phyloP scores from a whole-genome alignment of 2,113 vertebrate species.

The Gadus macrocephalus region DNA sequence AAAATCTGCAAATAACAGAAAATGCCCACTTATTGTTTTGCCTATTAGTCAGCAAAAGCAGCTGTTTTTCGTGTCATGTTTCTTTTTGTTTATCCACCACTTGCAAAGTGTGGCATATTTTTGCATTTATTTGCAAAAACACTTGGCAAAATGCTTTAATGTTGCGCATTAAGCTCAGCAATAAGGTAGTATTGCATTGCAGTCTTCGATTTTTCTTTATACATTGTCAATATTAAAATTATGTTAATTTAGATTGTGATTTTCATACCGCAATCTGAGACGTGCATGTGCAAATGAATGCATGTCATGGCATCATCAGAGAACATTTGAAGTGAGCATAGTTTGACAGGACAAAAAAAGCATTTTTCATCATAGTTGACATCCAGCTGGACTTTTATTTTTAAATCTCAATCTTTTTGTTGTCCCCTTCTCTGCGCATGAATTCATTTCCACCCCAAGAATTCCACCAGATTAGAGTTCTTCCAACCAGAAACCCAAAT shows the following conservation, averaged over 20 bases:
- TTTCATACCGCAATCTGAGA: conserved; percentile 34
- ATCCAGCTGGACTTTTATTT: neutral
- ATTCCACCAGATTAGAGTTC: too few species aligned
- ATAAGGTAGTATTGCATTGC: too few species aligned
- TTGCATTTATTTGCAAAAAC: conserved; percentile 24
- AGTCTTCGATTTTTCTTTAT: conserved; percentile 19
- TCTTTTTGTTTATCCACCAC: conserved; percentile 14
- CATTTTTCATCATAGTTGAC: conserved; percentile 5
- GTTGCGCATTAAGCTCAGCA: neutral
- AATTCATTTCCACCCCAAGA: too few species aligned
- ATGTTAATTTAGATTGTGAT: conserved; percentile 52
- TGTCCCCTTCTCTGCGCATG: too few species aligned
- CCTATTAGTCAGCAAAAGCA: conserved; percentile 33
- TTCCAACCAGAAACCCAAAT: too few species aligned
- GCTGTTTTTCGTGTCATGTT: conserved; percentile 1
- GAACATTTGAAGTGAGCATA: conserved; percentile 8
- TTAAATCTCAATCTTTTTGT: neutral
- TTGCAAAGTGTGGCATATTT: conserved; percentile 26
- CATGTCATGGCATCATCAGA: conserved; percentile 41
- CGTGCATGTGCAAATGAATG: conserved; percentile 59
- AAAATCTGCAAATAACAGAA: conserved; percentile 11
- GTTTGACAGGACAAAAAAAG: neutral
- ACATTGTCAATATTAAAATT: conserved; percentile 22
- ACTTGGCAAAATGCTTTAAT: conserved; percentile 21
- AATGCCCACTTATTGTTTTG: conserved; percentile 39